A percentile compares a stretch with the other conserved stretches of the same genome.
Evolutionary conservation across 2,113 vertebrate species (phyloP).

Genomic region (Eupsittula cactorum): DNA sequence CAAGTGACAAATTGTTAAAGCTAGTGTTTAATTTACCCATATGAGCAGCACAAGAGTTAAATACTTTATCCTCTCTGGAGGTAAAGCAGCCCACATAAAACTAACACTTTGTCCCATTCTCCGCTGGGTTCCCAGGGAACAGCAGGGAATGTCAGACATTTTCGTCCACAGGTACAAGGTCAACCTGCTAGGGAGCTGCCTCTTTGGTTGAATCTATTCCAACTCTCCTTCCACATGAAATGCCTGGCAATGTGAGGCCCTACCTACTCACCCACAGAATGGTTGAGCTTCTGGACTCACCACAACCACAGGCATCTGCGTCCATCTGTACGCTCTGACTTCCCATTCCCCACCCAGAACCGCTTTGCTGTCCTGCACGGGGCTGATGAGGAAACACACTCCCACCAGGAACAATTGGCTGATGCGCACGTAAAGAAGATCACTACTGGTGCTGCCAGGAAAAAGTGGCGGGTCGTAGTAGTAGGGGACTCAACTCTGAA

Average conservation of each 20-base stretch:
- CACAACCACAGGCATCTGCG: accelerated
- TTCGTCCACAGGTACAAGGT: background rate
- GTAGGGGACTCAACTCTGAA: too few relatives aligned
- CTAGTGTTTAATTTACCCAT: background rate
- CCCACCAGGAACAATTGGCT: too few relatives aligned
- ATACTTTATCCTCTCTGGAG: background rate
- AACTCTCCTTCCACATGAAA: background rate
- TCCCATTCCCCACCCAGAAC: background rate
- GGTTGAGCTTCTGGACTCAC: background rate
- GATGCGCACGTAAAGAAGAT: too few relatives aligned
- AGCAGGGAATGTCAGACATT: background rate
- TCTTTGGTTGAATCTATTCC: background rate
- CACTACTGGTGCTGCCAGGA: too few relatives aligned
- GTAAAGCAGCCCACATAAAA: background rate
- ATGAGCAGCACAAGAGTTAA: background rate
- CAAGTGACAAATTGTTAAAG: background rate
- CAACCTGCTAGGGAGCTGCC: background rate
- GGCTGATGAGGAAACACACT: too few relatives aligned
- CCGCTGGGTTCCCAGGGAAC: background rate
- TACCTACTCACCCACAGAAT: accelerated
- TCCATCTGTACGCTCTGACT: background rate
- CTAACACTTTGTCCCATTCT: background rate
- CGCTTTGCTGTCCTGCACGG: too few relatives aligned
- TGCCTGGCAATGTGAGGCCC: accelerated
- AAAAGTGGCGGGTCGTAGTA: accelerated